These are phyloP conservation scores for Ceratoteleas bidentatus DNA, from an alignment of 1,140 invertebrate species.

Conservation along the genomic window DNA sequence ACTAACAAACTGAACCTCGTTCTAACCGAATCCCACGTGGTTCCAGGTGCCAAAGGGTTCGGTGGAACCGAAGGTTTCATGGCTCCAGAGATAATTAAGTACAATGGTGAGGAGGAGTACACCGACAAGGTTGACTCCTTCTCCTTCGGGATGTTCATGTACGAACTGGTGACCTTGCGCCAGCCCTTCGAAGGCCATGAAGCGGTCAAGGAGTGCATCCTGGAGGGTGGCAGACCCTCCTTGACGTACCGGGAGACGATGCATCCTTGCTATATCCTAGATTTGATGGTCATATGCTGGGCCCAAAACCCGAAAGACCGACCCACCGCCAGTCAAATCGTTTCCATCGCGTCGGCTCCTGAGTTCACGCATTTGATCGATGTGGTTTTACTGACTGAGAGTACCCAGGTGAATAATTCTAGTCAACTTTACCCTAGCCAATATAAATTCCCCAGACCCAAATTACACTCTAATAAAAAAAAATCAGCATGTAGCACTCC, in stretches of 20 bases:
- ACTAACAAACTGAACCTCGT: too few species aligned
- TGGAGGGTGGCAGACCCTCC: slow-evolving; percentile 95
- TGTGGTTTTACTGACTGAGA: slow-evolving; percentile 86
- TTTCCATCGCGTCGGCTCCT: slow-evolving; percentile 93
- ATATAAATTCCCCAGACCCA: too few species aligned
- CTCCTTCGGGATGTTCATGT: slow-evolving; percentile 99
- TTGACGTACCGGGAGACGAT: slow-evolving; percentile 90
- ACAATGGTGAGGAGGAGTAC: slow-evolving; percentile 99
- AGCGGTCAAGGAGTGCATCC: slow-evolving; percentile 96
- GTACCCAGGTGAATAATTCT: slow-evolving; percentile 78
- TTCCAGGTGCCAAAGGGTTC: slow-evolving; percentile 92
- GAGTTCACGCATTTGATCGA: slow-evolving; percentile 95
- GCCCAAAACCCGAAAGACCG: slow-evolving; percentile 91
- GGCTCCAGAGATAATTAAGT: slow-evolving; percentile 98
- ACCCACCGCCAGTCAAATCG: slow-evolving; percentile 96
- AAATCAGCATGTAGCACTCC: too few species aligned
- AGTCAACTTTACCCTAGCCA: too few species aligned
- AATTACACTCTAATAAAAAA: too few species aligned
- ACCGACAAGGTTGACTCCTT: slow-evolving; percentile 99
- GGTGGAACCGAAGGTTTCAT: slow-evolving; percentile 99
- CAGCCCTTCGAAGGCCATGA: slow-evolving; percentile 98
- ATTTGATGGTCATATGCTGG: slow-evolving; percentile 98
- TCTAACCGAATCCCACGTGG: not conserved
- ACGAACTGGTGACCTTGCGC: slow-evolving; percentile 95
- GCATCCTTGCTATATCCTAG: slow-evolving; percentile 95